Conservation (phyloP, 2,888 invertebrate species). For the Aphidoletes aphidimyza region DNA sequence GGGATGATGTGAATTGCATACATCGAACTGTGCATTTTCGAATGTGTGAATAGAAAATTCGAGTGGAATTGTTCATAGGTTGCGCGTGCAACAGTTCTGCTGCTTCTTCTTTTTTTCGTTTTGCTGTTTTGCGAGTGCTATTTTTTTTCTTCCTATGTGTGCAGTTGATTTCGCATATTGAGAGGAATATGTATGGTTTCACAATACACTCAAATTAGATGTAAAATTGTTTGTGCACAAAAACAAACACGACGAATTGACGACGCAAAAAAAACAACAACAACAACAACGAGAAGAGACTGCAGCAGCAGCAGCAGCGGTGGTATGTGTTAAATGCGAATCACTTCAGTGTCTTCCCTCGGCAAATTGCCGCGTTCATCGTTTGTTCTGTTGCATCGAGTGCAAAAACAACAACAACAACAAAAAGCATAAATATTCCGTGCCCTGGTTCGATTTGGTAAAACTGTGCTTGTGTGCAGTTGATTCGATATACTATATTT, state of each 20-base stretch:
- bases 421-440: neutral
- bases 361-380: neutral
- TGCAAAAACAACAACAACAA: neutral
- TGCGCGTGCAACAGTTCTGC: slow-evolving; percentile 39
- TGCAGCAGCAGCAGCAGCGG: neutral
- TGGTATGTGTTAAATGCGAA: slow-evolving; percentile 5
- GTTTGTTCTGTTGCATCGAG: neutral
- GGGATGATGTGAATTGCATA: neutral
- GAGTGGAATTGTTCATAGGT: slow-evolving; percentile 32
- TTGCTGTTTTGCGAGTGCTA: neutral
- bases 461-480: neutral
- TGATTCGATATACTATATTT: neutral
- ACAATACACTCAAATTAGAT: slow-evolving; percentile 37
- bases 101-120: neutral
- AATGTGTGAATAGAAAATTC: slow-evolving; percentile 27
- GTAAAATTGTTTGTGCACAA: slow-evolving; percentile 40
- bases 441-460: slow-evolving; percentile 29
- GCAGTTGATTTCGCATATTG: slow-evolving; percentile 37
- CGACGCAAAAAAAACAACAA: neutral
- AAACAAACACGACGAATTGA: neutral
- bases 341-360: slow-evolving; percentile 45
- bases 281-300: neutral
- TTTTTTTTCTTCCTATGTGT: neutral
- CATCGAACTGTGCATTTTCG: neutral
- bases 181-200: slow-evolving; percentile 45